Conservation (phyloP, 2,797 vertebrate genomes). For the Ataeniobius toweri region DNA sequence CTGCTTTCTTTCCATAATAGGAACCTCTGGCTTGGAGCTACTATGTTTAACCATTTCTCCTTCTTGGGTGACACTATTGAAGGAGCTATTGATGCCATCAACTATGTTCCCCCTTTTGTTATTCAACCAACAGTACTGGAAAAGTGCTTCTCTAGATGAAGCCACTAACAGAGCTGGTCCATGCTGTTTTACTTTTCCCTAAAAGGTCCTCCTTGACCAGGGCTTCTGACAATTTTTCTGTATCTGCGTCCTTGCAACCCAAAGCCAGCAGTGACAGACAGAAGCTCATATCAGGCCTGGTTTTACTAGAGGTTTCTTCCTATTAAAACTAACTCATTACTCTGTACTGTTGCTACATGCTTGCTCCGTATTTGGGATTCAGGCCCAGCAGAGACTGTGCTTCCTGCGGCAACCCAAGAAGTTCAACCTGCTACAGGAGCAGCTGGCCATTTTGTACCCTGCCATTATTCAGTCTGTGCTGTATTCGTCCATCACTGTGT, state of each 20-base stretch:
- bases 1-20: background rate
- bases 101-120: too few relatives aligned
- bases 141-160: background rate
- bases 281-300: background rate
- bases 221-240: background rate
- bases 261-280: background rate
- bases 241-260: background rate
- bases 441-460: too few relatives aligned
- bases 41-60: background rate
- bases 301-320: background rate
- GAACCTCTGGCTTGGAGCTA: background rate
- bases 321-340: background rate
- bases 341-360: background rate
- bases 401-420: too few relatives aligned
- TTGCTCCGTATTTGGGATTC: background rate
- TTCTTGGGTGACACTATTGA: background rate
- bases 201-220: background rate
- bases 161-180: background rate
- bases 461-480: too few relatives aligned
- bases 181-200: background rate
- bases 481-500: too few relatives aligned
- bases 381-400: too few relatives aligned
- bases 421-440: too few relatives aligned
- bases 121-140: too few relatives aligned
- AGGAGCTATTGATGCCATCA: too few relatives aligned